Evolutionary conservation across 2,888 invertebrate species (phyloP), one percentile per base, ranked within the genome.

Genomic region (Nemapogon koenigi): DNA sequence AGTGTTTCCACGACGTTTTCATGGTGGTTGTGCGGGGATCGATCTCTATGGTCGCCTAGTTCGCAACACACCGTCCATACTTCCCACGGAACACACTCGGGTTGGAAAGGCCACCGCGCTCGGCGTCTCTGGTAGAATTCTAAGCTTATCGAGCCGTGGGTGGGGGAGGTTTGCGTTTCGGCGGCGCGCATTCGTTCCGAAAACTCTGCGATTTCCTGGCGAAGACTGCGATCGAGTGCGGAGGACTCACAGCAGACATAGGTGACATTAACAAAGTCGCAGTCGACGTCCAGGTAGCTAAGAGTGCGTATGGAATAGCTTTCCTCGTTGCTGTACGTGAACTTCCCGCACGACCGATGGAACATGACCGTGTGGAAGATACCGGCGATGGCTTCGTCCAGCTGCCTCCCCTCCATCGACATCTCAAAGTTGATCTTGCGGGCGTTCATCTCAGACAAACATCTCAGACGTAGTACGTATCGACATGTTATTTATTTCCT

Each of bases 1-100:
- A 98, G 71, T 57, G 90, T 73, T 53, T 94, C 93, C 16, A 92
- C 91, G 11, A 94, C 88, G 64, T 88, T 89, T 65, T 97, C 97
- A 44, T 94, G 84, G 53, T 90, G 91, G 50, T 87, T 83, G 64
- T 91, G 92, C 50, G 93, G 81, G 57, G 96, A 95, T 58, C 90
- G 89, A 59, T 96, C 95, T 62, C 86, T 91, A 43, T 88, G 87
- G 51, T 90, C 88, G 16, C 94, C 88, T 26, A 97, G 83, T 62
- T 97, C 93, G 48, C 98, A 83, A 52, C 91, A 88, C 4, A 98
- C 85, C 22, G 95, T 97, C 98, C 98, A 99, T 39, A 97, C 93
- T 67, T 99, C 98, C 98, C 98, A 99, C 0, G 97, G 95, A 55
- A 94, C 92, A 59, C 90, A 91, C 60, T 97, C 97, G 4, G 91